These are phyloP conservation scores for Drosophila merina DNA, from an alignment of 2,888 invertebrate species.

Conservation along the genomic window DNA sequence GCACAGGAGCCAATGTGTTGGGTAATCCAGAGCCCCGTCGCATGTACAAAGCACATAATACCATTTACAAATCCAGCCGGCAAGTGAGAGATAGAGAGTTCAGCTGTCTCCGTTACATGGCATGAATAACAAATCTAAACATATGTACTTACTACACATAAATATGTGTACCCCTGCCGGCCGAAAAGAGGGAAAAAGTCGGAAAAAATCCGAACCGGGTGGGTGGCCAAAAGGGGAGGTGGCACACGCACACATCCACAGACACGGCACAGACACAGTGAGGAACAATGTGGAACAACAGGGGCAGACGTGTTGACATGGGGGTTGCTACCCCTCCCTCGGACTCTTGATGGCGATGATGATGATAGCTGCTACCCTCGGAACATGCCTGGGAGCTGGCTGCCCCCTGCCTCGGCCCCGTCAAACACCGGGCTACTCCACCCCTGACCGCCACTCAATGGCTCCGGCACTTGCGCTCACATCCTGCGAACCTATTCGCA, in stretches of 20 bases:
- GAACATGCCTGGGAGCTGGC: conserved; percentile 1
- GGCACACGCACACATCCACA: conserved; percentile 50
- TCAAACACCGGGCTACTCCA: background rate
- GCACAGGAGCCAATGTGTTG: conserved; percentile 16
- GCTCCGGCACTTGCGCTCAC: conserved; percentile 64
- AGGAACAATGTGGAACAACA: conserved; percentile 35
- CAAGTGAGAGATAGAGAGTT: conserved; percentile 21
- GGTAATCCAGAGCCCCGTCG: conserved; percentile 34
- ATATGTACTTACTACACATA: conserved; percentile 72
- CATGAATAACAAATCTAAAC: conserved; percentile 76
- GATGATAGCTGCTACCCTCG: conserved; percentile 39
- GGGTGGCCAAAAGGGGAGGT: conserved; percentile 4
- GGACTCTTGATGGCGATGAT: conserved; percentile 32
- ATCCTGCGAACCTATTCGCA: conserved; percentile 82
- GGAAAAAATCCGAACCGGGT: conserved; percentile 39
- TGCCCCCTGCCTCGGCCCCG: background rate
- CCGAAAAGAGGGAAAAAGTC: conserved; percentile 19
- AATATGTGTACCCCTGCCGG: conserved; percentile 55
- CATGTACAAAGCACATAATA: conserved; percentile 59
- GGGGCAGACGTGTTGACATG: conserved; percentile 43
- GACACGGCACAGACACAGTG: conserved; percentile 21
- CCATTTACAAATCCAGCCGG: conserved; percentile 34
- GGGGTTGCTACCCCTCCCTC: conserved; percentile 33
- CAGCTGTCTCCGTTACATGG: conserved; percentile 60
- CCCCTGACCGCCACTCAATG: conserved; percentile 58